Evolutionary conservation across 2,113 vertebrate genomes (phyloP), one percentile per base, ranked within the genome.

Genomic region (Dromiciops gliroides): DNA sequence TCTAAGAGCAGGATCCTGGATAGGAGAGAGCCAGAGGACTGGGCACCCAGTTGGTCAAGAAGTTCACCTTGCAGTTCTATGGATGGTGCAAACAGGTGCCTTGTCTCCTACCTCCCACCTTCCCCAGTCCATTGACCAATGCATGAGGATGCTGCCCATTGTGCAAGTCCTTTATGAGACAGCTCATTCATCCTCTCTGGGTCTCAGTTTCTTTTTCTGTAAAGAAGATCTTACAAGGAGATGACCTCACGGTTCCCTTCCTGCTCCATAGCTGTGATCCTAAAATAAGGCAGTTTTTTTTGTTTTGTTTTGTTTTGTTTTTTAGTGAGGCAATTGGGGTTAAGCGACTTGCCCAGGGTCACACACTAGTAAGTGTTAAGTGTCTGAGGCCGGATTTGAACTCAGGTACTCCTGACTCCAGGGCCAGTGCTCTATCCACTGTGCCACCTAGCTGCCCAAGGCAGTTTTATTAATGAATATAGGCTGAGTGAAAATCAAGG

Each of bases 1-100:
- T 91, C 94, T 96, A 96, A 93, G 91, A 75, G 95, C 96, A 96
- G 94, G 91, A 75, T 28, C 14, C 96, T 2, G 89, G 50, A 8
- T 3, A 8, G 0, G 3, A 44, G 48, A 50, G 56, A 44, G 22
- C n/a, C 37, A 44, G n/a, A 83, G 19, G 16, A 83, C 16, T 22
- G 37, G 8, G n/a, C 19, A 44, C 67, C n/a, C 67, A 83, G 91
- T 93, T 52, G 67, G 22, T 90, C 93, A 19, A 91, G 50, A 48
- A 51, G 1, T 0, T 37, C 24, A 50, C 53, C 48, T 83, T 90
- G 51, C 44, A 19, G 48, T 91, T 93, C 50, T 0, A 19, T 26
- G 94, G 48, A 91, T 50, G 51, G 8, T n/a, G 50, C 93, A 9
- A n/a, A 47, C 16, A 37, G 11, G 31, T 37, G 12, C 16, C 14